These are phyloP conservation scores for Mizuhopecten yessoensis DNA, from an alignment of 1,140 invertebrate genomes.

Conservation along the genomic window DNA sequence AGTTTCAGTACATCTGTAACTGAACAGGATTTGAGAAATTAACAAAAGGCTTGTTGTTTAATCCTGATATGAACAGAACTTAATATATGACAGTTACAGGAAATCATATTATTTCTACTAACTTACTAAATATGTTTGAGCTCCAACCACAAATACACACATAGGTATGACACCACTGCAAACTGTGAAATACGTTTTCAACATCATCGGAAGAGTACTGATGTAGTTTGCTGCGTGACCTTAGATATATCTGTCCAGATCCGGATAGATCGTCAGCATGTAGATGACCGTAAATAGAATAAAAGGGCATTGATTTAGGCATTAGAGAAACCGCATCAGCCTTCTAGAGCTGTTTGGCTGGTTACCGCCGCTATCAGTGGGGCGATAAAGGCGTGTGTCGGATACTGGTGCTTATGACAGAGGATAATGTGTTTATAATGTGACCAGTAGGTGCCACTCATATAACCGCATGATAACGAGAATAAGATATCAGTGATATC, in stretches of 20 bases:
- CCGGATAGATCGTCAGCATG: neutral
- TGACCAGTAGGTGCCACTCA: neutral
- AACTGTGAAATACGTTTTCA: neutral
- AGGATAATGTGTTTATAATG: conserved; percentile 33
- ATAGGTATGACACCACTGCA: no score
- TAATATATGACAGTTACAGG: no score
- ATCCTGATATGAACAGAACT: no score
- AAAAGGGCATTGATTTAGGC: conserved; percentile 13
- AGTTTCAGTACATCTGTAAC: no score
- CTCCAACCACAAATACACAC: no score
- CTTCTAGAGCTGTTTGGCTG: neutral
- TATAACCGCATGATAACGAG: neutral
- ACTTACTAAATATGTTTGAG: no score
- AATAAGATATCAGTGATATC: neutral
- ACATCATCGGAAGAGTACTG: neutral
- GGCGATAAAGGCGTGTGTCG: neutral
- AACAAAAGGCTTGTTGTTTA: no score
- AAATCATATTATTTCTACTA: no score
- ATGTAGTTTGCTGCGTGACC: neutral
- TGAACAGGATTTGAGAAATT: no score
- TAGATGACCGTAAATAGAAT: conserved; percentile 38
- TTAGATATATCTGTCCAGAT: neutral
- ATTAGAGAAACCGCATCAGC: neutral
- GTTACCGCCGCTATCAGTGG: neutral
- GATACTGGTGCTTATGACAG: conserved; percentile 14